Base-by-base conservation (phyloP, 2,113 vertebrate genomes). In the Alosa alosa region DNA sequence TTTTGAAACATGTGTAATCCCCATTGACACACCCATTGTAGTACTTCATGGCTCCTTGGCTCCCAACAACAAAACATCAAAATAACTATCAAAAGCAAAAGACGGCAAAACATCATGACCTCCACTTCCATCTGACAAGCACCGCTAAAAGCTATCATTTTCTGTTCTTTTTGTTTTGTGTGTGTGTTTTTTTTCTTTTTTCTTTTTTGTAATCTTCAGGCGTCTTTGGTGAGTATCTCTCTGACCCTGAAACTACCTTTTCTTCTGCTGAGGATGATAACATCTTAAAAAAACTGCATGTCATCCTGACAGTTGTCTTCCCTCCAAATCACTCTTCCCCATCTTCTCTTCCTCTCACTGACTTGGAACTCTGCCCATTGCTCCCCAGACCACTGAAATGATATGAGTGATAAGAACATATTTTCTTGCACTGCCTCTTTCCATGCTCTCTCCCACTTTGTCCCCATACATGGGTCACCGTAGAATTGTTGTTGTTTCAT, bases 161-260 rank as follows among this genome's bases (percentile, higher is more conserved):
- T 72, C 64, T 72, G 64, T 72, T 72, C 64, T 72, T 72, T 72
- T 72, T 72, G n/a, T 72, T 72, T 72, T 72, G 64, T 72, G 64
- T 72, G 64, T 72, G 25, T 39, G 18, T 88, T 60, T 75, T 55
- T 50, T 84, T 64, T 81, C 52, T 7, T 81, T 88, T 31, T 85
- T 78, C 55, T 84, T 68, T 31, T 72, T 82, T 82, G 64, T 36
- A 84, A 50, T 81, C 84, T 83, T 86, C 85, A 88, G 87, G 87
- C 83, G 85, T 86, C 55, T 86, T 88, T 44, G 85, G 87, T 88
- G 85, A 88, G 87, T 88, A 88, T 84, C 36, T 75, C 52, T 46
- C 82, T 86, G 60, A 86, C 85, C 75, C 83, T 82, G 84, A 88
- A n/a, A 47, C 64, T 22, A 36, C 44, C 81, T 75, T 50, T 78